Conservation (phyloP, 2,797 vertebrate genomes). For the Pangasius sanitwongsei region DNA sequence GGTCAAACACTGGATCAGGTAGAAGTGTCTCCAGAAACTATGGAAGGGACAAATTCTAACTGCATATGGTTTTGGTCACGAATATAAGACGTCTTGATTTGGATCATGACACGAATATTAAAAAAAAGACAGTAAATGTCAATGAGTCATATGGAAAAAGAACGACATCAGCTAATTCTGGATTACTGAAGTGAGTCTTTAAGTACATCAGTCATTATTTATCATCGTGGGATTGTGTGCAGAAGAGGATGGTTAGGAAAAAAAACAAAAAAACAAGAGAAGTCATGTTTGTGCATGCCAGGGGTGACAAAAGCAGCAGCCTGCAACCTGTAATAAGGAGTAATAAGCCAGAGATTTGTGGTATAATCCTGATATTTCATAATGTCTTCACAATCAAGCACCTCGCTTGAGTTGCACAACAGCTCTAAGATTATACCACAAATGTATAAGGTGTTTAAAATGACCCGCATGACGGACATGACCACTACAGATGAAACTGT, state of each 20-base stretch:
- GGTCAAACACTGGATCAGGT: neutral
- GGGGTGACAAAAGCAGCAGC: neutral
- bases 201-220: conserved; percentile 9
- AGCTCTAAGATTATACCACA: neutral
- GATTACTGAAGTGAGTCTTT: neutral
- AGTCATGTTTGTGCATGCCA: neutral
- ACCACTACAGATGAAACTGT: neutral
- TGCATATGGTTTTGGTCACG: conserved; percentile 8
- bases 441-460: neutral
- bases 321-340: neutral
- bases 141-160: neutral
- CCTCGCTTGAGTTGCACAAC: neutral
- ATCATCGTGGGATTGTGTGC: neutral
- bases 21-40: neutral
- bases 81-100: neutral
- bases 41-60: neutral
- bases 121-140: neutral
- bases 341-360: neutral
- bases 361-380: neutral
- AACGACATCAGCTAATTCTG: neutral
- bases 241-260: neutral
- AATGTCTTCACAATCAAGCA: neutral
- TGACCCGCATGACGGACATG: neutral
- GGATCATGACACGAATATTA: neutral
- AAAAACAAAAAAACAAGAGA: neutral